These are phyloP conservation scores for Andrena trimmerana DNA, from an alignment of 2,888 invertebrate genomes.

Conservation along the genomic window DNA sequence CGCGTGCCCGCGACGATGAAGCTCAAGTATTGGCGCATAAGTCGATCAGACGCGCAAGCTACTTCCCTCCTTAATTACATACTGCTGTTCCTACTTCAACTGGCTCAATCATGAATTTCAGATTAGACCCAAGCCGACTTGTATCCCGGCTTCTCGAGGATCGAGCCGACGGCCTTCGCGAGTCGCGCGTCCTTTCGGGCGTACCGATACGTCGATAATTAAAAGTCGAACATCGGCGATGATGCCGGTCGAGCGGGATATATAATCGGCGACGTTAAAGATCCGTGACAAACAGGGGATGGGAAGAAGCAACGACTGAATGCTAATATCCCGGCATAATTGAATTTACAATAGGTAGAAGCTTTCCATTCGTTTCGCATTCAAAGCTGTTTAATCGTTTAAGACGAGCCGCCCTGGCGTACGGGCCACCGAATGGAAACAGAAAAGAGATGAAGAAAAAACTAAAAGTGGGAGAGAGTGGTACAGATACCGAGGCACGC, in stretches of 20 bases:
- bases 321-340: conserved; percentile 51
- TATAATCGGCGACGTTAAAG: conserved; percentile 31
- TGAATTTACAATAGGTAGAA: conserved; percentile 51
- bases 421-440: neutral
- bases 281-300: conserved; percentile 4
- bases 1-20: conserved; percentile 40
- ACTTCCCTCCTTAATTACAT: conserved; percentile 51
- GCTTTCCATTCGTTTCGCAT: conserved; percentile 44
- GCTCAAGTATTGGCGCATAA: conserved; percentile 31
- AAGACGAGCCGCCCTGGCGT: neutral
- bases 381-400: conserved; percentile 45
- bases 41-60: conserved; percentile 49
- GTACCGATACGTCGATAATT: conserved; percentile 31
- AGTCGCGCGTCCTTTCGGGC: conserved; percentile 1
- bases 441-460: neutral
- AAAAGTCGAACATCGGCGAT: conserved; percentile 7
- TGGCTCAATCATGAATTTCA: conserved; percentile 55
- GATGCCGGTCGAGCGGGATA: conserved; percentile 1
- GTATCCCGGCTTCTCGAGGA: neutral
- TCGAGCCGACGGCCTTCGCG: neutral
- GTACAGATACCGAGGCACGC: conserved; percentile 29
- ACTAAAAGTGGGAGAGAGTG: neutral
- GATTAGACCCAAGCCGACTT: conserved; percentile 30
- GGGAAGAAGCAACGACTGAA: conserved; percentile 14
- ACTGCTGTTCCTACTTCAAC: conserved; percentile 31